Conservation (phyloP, 1,140 invertebrate genomes). For the Calephelis nemesis region DNA sequence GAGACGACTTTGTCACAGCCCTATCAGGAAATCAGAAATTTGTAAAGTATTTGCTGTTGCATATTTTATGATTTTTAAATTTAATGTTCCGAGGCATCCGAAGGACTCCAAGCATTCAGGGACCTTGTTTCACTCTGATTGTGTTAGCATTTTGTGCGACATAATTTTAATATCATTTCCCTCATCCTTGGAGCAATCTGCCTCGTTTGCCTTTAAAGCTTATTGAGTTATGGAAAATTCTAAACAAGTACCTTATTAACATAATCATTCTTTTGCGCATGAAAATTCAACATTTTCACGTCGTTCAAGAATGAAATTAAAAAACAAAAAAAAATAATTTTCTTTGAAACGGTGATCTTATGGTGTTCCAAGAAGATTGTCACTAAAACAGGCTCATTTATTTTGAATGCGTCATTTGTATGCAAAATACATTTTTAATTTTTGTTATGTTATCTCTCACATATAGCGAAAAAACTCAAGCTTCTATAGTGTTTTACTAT, state of each 20-base stretch:
- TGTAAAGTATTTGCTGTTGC: too few relatives aligned
- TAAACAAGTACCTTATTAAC: constrained; percentile 12
- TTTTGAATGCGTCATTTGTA: too few relatives aligned
- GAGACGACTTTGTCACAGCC: too few relatives aligned
- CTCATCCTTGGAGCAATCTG: constrained; percentile 11
- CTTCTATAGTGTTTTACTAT: too few relatives aligned
- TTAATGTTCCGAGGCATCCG: constrained; percentile 1
- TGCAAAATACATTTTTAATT: too few relatives aligned
- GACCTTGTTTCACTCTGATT: constrained; percentile 14
- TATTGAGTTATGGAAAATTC: constrained; percentile 13
- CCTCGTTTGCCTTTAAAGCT: constrained; percentile 11
- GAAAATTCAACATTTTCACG: background rate
- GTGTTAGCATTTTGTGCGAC: constrained; percentile 14
- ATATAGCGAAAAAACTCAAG: too few relatives aligned
- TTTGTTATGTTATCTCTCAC: too few relatives aligned
- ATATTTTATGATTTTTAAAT: constrained; percentile 2
- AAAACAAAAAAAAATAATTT: too few relatives aligned
- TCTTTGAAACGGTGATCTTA: too few relatives aligned
- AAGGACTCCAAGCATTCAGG: background rate
- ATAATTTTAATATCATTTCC: constrained; percentile 19
- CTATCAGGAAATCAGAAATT: too few relatives aligned
- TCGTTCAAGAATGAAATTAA: background rate
- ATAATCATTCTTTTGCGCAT: constrained; percentile 1
- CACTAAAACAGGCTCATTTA: too few relatives aligned
- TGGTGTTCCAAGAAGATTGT: too few relatives aligned